Conservation (phyloP, 2,888 invertebrate genomes). For the Trachelus troglodyta region DNA sequence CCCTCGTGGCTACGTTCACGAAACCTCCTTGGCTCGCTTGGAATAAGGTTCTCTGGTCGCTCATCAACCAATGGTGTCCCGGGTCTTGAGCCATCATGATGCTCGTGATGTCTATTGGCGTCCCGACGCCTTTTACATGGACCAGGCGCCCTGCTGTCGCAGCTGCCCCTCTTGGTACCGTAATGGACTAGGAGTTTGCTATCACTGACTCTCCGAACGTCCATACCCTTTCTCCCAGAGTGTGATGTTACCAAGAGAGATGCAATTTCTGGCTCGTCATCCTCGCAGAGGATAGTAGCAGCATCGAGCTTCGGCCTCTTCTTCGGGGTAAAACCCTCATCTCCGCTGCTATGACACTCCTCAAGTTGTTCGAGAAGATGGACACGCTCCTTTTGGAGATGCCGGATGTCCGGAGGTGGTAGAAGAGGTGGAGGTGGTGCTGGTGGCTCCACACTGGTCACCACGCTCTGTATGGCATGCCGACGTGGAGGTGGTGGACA, state of each 20-base stretch:
- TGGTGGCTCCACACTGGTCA: conserved; percentile 68
- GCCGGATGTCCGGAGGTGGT: conserved; percentile 73
- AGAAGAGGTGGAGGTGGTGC: conserved; percentile 60
- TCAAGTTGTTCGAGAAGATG: conserved; percentile 78
- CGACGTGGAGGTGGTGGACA: conserved; percentile 66
- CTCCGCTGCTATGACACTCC: conserved; percentile 78
- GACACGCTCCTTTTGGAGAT: conserved; percentile 77
- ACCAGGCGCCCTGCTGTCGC: conserved; percentile 53
- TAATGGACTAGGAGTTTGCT: conserved; percentile 60
- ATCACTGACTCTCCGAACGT: conserved; percentile 61
- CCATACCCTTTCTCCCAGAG: conserved; percentile 60
- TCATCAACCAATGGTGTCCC: conserved; percentile 90
- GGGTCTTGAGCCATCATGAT: conserved; percentile 77
- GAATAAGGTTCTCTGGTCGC: conserved; percentile 78
- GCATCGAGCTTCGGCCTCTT: conserved; percentile 74
- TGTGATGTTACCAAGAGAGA: conserved; percentile 62
- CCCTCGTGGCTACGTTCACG: conserved; percentile 73
- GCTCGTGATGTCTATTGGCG: conserved; percentile 68
- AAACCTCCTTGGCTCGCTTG: conserved; percentile 80
- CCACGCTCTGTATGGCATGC: conserved; percentile 69
- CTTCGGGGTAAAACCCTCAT: conserved; percentile 74
- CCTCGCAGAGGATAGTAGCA: conserved; percentile 55
- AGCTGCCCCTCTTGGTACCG: conserved; percentile 55
- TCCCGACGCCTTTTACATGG: conserved; percentile 63
- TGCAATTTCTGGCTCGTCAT: conserved; percentile 62